Conservation (phyloP, 2,797 vertebrate species). For the Uromys caudimaculatus region DNA sequence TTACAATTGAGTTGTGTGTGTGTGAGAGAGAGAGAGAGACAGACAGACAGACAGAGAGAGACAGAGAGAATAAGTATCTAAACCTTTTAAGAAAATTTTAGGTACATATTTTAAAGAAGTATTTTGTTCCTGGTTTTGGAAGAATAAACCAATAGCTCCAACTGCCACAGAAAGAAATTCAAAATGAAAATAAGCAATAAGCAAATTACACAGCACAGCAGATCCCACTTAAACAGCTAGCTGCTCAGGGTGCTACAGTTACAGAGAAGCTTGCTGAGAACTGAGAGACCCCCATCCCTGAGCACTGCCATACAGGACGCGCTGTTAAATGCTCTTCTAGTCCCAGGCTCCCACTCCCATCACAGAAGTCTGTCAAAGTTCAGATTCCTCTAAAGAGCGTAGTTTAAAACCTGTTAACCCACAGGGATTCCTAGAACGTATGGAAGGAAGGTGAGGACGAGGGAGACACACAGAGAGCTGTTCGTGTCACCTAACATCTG, state of each 20-base stretch:
- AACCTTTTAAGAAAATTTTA: slow-evolving; percentile 45
- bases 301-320: slow-evolving; percentile 20
- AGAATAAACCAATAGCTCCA: slow-evolving; percentile 75
- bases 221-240: slow-evolving; percentile 82
- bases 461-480: not conserved
- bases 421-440: not conserved
- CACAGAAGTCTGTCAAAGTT: not conserved
- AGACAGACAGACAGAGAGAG: no score
- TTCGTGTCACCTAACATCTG: slow-evolving; percentile 6
- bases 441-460: not conserved
- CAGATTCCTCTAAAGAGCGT: not conserved
- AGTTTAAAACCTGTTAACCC: slow-evolving; percentile 36
- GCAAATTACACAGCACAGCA: slow-evolving; percentile 84
- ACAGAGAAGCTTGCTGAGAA: slow-evolving; percentile 77
- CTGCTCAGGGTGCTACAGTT: slow-evolving; percentile 72
- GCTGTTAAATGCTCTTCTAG: slow-evolving; percentile 20
- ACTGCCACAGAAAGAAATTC: slow-evolving; percentile 81
- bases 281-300: slow-evolving; percentile 53
- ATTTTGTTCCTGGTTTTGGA: slow-evolving; percentile 71
- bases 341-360: not conserved
- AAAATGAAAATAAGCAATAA: slow-evolving; percentile 82
- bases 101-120: not conserved
- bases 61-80: no score
- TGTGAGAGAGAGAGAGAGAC: no score
- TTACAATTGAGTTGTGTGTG: no score